Evolutionary conservation across 1,140 invertebrate genomes (phyloP), one percentile per base, ranked within the genome.

Genomic region (Panagrolaimus sp.): DNA sequence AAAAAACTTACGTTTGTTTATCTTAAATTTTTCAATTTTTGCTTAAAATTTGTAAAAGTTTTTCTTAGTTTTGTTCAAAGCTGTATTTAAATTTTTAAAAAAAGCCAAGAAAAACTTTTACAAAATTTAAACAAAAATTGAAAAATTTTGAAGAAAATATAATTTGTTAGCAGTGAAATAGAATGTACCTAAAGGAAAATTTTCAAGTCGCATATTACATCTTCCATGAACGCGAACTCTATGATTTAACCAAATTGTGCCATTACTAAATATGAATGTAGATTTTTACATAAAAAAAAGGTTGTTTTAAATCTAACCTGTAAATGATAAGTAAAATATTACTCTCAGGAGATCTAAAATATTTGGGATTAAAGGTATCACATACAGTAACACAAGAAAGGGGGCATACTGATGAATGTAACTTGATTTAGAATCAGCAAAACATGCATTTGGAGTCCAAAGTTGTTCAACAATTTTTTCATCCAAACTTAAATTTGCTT

Each of bases 391-490:
- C 6, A 12, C 24, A 28, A n/a, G 14, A 15, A 28, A 62, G 63
- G 65, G 63, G 10, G 62, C 32, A 4, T 7, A 76, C 75, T 63
- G 62, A 65, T 77, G 75, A 43, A 77, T 76, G 58, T 77, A 78
- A 32, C 77, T 78, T 14, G 74, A 64, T 32, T 71, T 66, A 47
- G 75, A 77, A 62, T 77, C 79, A 15, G 68, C 70, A 66, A 77
- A 77, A 62, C 76, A 79, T 15, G 76, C 62, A 62, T 77, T 77
- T 43, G 76, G 76, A 15, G 76, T 79, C 76, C 76, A 77, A 24
- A 77, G 26, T 65, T 68, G 67, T 24, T 79, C 65, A 12, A 62
- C 67, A 32, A 77, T 69, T 15, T 74, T 73, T 63, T 77, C 76
- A 38, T 77, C 77, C 8, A 77, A 66, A 21, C 75, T 77, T 12